Evolutionary conservation across 2,113 vertebrate species (phyloP), one percentile per base, ranked within the genome.

Genomic region (Aspidoscelis tigris): DNA sequence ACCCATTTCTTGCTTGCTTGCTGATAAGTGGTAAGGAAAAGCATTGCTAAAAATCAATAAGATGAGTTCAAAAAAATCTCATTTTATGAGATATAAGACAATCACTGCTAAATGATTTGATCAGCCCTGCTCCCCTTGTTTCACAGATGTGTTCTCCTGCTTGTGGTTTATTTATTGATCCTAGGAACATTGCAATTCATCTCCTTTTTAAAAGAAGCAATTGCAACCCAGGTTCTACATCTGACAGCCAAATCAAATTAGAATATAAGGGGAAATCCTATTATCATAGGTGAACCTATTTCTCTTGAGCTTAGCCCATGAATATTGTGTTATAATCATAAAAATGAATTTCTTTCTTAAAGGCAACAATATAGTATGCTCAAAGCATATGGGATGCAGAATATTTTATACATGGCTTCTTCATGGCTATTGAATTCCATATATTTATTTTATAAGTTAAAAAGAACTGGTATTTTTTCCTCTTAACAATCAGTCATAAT

Each of bases 171-270:
- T 24, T 5, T n/a, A 26, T 73, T 47, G 69, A 76, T 73, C 39
- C 66, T 41, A 22, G 76, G 53, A 39, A 72, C 55, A 78, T 22
- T 71, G 77, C 53, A 71, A 44, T 78, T 10, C 76, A 58, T 72
- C 47, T n/a, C n/a, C 47, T 16, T 72, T 79, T 73, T 47, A 73
- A 84, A 84, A 73, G 76, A 79, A 50, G 58, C 22, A 84, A 65
- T 72, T 72, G 26, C 68, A 65, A 72, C 20, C 50, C 55, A 65
- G 76, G 39, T 79, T 65, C 69, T 26, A 73, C 43, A 4, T 16
- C 55, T 64, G 33, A 64, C 64, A 50, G 21, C 14, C 11, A 55
- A 70, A 72, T 79, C 53, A 33, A 84, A 73, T 84, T 78, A 79
- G 77, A 70, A 78, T 78, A 70, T 61, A 84, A 41, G 68, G 50